A percentile compares a stretch with the other conserved stretches of the same genome.
These are phyloP conservation scores for Ophiothrix spiculata DNA, from an alignment of 35 echinoderm and acorn worm species.

Conservation along the genomic window DNA sequence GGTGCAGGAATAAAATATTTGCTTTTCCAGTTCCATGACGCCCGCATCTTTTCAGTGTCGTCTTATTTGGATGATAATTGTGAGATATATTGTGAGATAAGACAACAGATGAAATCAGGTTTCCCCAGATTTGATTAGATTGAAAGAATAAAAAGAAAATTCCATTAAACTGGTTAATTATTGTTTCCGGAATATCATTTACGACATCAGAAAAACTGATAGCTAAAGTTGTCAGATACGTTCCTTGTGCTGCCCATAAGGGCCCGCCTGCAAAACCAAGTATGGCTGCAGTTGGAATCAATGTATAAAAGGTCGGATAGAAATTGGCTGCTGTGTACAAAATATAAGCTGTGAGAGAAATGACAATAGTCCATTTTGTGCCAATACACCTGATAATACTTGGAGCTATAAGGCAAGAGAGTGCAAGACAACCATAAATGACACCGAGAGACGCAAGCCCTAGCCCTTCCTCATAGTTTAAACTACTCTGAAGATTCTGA, in stretches of 20 bases:
- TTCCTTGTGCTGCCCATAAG: constrained; percentile 82
- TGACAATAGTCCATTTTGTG: constrained; percentile 72
- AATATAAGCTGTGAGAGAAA: constrained; percentile 45
- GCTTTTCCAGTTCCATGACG: neutral
- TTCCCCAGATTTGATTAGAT: constrained; percentile 70
- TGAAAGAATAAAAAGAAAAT: constrained; percentile 88
- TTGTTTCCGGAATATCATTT: constrained; percentile 66
- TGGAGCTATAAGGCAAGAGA: constrained; percentile 74
- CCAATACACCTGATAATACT: constrained; percentile 51
- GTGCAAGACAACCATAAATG: constrained; percentile 62
- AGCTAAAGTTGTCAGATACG: constrained; percentile 87
- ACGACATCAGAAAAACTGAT: constrained; percentile 62
- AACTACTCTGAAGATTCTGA: constrained; percentile 87
- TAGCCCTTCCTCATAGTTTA: constrained; percentile 36
- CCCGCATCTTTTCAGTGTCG: neutral
- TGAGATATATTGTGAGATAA: neutral
- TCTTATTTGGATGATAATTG: neutral
- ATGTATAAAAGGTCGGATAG: constrained; percentile 44
- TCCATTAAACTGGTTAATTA: constrained; percentile 95
- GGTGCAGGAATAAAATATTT: neutral
- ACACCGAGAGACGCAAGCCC: constrained; percentile 66
- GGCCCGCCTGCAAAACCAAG: constrained; percentile 72
- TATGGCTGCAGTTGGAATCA: constrained; percentile 58
- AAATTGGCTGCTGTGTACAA: constrained; percentile 67
- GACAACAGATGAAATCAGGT: constrained; percentile 59